Conservation (phyloP, 2,113 vertebrate species). For the Mungos mungo region DNA sequence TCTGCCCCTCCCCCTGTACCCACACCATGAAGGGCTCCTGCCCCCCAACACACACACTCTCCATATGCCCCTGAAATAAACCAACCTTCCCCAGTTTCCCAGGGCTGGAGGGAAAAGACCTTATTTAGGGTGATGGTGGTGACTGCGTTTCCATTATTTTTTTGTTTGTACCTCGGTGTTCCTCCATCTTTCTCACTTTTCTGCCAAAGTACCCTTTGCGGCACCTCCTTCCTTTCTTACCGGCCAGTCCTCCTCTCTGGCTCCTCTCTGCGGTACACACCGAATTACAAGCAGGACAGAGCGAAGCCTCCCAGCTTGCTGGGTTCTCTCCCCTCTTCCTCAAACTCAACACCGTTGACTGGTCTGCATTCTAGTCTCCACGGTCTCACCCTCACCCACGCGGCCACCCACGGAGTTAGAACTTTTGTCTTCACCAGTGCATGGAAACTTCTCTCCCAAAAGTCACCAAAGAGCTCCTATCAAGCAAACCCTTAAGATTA, state of each 20-base stretch:
- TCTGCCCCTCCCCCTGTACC: not conserved
- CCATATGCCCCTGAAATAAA: not conserved
- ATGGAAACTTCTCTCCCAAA: not conserved
- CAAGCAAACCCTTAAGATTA: not conserved
- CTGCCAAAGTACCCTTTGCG: not conserved
- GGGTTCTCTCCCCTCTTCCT: not conserved
- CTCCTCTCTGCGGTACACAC: not conserved
- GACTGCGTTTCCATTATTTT: not conserved
- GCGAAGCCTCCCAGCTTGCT: not conserved
- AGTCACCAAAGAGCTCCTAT: not conserved
- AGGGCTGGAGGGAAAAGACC: not conserved
- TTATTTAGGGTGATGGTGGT: not conserved
- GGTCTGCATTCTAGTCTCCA: not conserved
- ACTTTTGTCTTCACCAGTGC: not conserved
- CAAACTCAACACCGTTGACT: too few relatives aligned
- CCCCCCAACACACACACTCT: not conserved
- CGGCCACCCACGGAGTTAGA: not conserved
- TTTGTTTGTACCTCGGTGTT: not conserved
- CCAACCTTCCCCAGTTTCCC: not conserved
- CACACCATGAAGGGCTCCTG: not conserved
- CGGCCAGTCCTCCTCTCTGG: not conserved
- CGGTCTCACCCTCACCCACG: not conserved
- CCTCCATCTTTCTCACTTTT: not conserved
- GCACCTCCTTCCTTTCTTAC: not conserved
- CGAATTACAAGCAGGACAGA: not conserved